Percentiles rank a stretch among this genome's conserved stretches.
Conservation (phyloP, 2,888 invertebrate species). For the Autographa pulchrina region DNA sequence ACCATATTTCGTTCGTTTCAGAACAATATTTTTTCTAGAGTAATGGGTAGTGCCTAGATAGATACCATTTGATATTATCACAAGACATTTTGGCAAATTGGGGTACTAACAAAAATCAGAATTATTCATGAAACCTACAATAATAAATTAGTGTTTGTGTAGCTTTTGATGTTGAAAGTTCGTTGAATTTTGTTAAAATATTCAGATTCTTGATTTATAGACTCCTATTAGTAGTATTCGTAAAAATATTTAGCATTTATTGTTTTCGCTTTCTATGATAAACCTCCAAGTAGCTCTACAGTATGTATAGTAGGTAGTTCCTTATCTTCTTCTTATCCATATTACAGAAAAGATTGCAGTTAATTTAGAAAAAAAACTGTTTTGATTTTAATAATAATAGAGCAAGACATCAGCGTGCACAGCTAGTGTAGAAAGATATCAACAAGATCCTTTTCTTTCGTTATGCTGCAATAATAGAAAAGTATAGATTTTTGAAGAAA, state of each 20-base stretch:
- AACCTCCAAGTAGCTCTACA: too few relatives aligned
- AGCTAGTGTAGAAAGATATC: too few relatives aligned
- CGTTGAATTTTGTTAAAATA: not conserved
- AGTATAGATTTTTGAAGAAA: too few relatives aligned
- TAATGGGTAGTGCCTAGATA: slow-evolving; percentile 43
- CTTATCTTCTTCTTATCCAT: too few relatives aligned
- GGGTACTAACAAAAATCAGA: slow-evolving; percentile 43
- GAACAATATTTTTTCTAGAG: slow-evolving; percentile 65
- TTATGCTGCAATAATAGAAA: too few relatives aligned
- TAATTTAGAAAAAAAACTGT: too few relatives aligned
- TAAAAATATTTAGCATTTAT: not conserved
- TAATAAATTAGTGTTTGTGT: slow-evolving; percentile 37
- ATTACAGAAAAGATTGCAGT: too few relatives aligned
- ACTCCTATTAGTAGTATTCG: not conserved
- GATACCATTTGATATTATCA: slow-evolving; percentile 48
- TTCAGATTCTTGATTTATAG: slow-evolving; percentile 9
- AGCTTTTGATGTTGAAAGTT: slow-evolving; percentile 13
- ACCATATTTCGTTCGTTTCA: slow-evolving; percentile 63
- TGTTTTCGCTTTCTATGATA: not conserved
- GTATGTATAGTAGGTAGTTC: too few relatives aligned
- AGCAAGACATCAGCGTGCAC: too few relatives aligned
- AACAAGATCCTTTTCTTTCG: too few relatives aligned
- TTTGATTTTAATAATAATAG: too few relatives aligned
- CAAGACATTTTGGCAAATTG: slow-evolving; percentile 42
- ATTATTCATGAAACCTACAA: slow-evolving; percentile 51